These are phyloP conservation scores for Buathra laborator DNA, from an alignment of 2,888 invertebrate species.

Conservation along the genomic window DNA sequence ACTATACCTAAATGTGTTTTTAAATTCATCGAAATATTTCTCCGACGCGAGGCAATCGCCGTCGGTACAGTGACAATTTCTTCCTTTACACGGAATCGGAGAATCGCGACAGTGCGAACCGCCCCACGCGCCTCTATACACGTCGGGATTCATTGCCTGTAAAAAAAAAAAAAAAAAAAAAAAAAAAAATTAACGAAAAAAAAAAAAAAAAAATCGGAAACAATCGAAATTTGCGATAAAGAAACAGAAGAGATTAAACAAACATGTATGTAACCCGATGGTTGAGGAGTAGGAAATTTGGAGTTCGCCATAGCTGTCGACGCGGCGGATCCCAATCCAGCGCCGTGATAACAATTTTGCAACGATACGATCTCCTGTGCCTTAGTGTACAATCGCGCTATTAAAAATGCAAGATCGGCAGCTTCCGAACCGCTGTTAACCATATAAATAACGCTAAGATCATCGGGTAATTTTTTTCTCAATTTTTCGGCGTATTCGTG, in stretches of 20 bases:
- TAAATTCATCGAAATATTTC: slow-evolving; percentile 93
- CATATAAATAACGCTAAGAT: slow-evolving; percentile 96
- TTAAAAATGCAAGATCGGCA: slow-evolving; percentile 96
- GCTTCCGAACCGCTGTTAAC: slow-evolving; percentile 99
- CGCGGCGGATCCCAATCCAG: slow-evolving; percentile 94
- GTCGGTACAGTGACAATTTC: slow-evolving; percentile 89
- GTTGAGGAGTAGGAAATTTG: slow-evolving; percentile 91
- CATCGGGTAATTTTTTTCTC: slow-evolving; percentile 92
- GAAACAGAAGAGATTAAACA: slow-evolving; percentile 75
- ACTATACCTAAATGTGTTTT: slow-evolving; percentile 92
- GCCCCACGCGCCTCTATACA: slow-evolving; percentile 96
- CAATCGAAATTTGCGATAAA: background rate
- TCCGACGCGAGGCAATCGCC: slow-evolving; percentile 91
- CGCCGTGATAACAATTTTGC: slow-evolving; percentile 97
- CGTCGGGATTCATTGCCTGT: slow-evolving; percentile 96
- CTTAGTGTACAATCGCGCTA: slow-evolving; percentile 95
- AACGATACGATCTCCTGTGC: slow-evolving; percentile 94
- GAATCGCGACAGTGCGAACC: slow-evolving; percentile 96
- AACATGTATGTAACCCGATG: slow-evolving; percentile 92
- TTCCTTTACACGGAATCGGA: slow-evolving; percentile 89
- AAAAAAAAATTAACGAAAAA: background rate
- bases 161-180: slow-evolving; percentile 66
- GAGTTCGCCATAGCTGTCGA: slow-evolving; percentile 92
- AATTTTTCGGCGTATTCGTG: slow-evolving; percentile 96
- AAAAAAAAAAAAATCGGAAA: slow-evolving; percentile 32